Percentiles rank a stretch among this genome's conserved stretches.
phyloP scores from a whole-genome alignment of 2,797 vertebrate genomes.

The Microtus obscurus region DNA sequence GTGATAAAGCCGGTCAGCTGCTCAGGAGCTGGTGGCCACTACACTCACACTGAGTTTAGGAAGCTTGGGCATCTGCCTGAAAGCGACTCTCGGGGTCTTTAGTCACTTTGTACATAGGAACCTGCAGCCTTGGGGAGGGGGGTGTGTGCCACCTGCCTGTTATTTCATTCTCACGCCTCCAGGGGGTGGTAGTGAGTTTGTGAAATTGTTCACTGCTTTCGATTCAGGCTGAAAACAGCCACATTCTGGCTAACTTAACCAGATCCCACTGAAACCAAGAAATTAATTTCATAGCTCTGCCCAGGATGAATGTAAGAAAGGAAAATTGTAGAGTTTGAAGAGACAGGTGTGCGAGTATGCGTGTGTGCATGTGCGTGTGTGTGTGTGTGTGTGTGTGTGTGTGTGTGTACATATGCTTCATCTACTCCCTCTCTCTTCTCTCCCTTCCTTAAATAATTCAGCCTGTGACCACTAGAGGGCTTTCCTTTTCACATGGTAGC shows the following conservation, averaged over 20 bases:
- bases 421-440: constrained; percentile 46
- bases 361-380: neutral
- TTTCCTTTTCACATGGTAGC: constrained; percentile 82
- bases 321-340: neutral
- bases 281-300: constrained; percentile 3
- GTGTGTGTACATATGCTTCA: neutral
- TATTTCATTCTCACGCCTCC: neutral
- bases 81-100: too few species aligned
- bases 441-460: constrained; percentile 81
- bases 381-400: neutral
- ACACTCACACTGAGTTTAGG: neutral
- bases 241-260: neutral
- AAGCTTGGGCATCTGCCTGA: neutral
- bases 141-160: neutral
- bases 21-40: neutral
- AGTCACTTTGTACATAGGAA: neutral
- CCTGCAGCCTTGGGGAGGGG: neutral
- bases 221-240: neutral
- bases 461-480: constrained; percentile 89
- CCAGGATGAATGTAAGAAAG: constrained; percentile 48
- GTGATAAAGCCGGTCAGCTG: neutral
- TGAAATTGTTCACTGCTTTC: neutral
- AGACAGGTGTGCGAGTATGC: neutral
- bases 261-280: neutral
- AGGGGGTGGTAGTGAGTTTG: constrained; percentile 35